Evolutionary conservation across 2,888 invertebrate genomes (phyloP).

Genomic region (Stramonita haemastoma): DNA sequence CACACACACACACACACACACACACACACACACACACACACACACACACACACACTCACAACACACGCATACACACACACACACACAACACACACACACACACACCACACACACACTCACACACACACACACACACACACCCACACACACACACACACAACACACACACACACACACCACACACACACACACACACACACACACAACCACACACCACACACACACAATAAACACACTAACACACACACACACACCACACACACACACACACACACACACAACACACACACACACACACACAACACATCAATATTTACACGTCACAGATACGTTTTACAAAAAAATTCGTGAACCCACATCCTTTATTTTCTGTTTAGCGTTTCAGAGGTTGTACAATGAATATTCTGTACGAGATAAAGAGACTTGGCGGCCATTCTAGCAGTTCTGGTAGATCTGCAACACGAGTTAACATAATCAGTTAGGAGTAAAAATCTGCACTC

Average conservation of each 20-base stretch:
- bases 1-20: not conserved
- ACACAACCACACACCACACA: not conserved
- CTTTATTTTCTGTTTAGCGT: too few species aligned
- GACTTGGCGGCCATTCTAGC: not conserved
- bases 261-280: not conserved
- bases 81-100: not conserved
- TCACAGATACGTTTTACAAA: too few species aligned
- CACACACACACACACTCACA: not conserved
- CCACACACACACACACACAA: too few species aligned
- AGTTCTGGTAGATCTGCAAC: conserved; percentile 21
- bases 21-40: not conserved
- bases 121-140: too few species aligned
- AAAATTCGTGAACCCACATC: too few species aligned
- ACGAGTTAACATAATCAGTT: not conserved
- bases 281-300: not conserved
- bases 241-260: not conserved
- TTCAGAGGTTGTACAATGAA: too few species aligned
- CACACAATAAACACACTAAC: not conserved
- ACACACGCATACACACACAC: not conserved
- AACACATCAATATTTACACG: too few species aligned
- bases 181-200: not conserved
- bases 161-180: too few species aligned
- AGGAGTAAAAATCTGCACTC: not conserved
- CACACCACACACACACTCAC: too few species aligned
- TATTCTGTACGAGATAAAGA: not conserved